Percentiles rank a stretch among this genome's conserved stretches.
Evolutionary conservation across 2,797 vertebrate species (phyloP).

Genomic region (Hoplostethus atlanticus): DNA sequence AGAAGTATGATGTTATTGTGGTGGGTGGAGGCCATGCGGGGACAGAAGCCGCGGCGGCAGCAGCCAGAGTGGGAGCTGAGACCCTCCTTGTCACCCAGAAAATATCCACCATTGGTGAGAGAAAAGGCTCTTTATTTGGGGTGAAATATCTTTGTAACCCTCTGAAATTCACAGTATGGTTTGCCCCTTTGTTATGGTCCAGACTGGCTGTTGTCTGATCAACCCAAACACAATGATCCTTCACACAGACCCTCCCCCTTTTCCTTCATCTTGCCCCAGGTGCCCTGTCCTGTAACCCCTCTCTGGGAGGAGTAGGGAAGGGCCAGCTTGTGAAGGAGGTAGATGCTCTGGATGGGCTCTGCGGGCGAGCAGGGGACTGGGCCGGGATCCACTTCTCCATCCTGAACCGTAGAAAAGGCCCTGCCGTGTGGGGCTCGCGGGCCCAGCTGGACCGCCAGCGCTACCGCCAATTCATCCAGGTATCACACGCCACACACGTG

Average conservation of each 20-base stretch:
- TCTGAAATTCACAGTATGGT: too few relatives aligned
- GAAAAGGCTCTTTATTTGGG: too few relatives aligned
- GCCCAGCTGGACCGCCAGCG: conserved; percentile 93
- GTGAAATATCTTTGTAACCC: too few relatives aligned
- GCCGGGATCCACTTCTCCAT: conserved; percentile 95
- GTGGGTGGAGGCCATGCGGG: conserved; percentile 88
- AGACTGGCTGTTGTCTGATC: too few relatives aligned
- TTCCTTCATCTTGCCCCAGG: conserved; percentile 76
- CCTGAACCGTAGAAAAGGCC: conserved; percentile 93
- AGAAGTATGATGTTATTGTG: conserved; percentile 87
- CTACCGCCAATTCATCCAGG: conserved; percentile 93
- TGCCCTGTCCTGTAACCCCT: conserved; percentile 96
- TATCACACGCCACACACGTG: conserved; percentile 50
- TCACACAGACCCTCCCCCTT: not conserved
- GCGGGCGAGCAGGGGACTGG: conserved; percentile 91
- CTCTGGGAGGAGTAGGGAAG: conserved; percentile 95
- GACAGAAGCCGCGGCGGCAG: conserved; percentile 87
- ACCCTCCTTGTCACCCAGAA: conserved; percentile 93
- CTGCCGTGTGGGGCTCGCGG: conserved; percentile 96
- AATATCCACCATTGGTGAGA: conserved; percentile 90
- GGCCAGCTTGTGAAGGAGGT: conserved; percentile 96
- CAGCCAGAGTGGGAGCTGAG: conserved; percentile 87
- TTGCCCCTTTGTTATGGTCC: too few relatives aligned
- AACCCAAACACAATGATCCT: not conserved
- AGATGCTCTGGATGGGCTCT: conserved; percentile 95